Evolutionary conservation across 2,888 invertebrate species (phyloP), one percentile per base, ranked within the genome.

Genomic region (Oscheius sp.): DNA sequence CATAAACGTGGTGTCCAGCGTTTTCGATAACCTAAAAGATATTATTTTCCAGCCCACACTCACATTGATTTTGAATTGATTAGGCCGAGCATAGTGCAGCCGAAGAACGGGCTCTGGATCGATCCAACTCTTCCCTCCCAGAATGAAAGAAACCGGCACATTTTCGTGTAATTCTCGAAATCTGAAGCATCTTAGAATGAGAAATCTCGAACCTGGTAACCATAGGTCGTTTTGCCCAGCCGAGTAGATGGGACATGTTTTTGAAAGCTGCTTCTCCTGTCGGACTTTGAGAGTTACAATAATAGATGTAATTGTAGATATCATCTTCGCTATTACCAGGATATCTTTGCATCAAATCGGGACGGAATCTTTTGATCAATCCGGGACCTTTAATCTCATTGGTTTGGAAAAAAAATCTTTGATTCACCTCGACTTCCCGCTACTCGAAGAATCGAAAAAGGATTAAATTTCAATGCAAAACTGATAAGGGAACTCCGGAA

Each of bases 201-300:
- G 10, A 20, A 53, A 37, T 15, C 8, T 74, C 91, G 89, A 94
- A 91, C 63, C 96, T 90, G 65, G 91, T 90, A 15, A 93, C 90
- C 92, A 97, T 95, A 0, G 97, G 97, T 89, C 93, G 90, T 88
- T 94, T 95, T 0, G 97, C 95, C 96, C 96, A 98, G 5, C 95
- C 96, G 87, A 93, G 93, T 10, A 92, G 91, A 39, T 90, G 90
- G 91, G 93, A 93, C 90, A 96, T 91, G 0, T 92, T 89, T 87
- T 93, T 94, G 89, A 96, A 97, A 0, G 94, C 95, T 78, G 91
- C 91, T 88, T 96, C 95, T 4, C 95, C 95, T 92, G 92, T 92
- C 3, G 96, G 96, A 68, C 90, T 90, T 88, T 95, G 95, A 48
- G 93, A 92, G 88, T 97, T 97, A 87, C 95, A 96, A 87, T 96